Conservation (phyloP, 1,140 invertebrate genomes). For the Heliothis subflexa region DNA sequence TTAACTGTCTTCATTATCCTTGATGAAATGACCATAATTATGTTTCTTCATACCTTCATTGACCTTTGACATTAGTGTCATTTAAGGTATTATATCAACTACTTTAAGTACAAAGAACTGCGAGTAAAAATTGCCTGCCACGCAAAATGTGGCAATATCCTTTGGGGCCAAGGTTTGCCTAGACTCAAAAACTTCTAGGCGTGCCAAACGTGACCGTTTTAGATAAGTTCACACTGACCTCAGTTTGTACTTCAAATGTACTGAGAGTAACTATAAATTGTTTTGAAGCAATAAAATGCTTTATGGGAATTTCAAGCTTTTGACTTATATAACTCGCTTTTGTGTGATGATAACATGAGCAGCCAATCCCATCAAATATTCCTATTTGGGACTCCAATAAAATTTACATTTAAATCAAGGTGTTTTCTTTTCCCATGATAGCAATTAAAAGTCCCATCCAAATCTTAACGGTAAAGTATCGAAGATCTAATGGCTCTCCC, state of each 20-base stretch:
- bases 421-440: neutral
- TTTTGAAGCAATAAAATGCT: conserved; percentile 3
- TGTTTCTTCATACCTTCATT: no score
- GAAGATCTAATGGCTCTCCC: neutral
- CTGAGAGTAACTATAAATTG: neutral
- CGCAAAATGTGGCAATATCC: conserved; percentile 29
- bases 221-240: conserved; percentile 37
- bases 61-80: neutral
- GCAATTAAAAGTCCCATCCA: neutral
- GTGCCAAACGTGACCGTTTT: conserved; percentile 40
- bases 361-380: neutral
- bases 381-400: neutral
- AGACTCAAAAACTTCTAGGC: conserved; percentile 13
- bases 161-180: conserved; percentile 34
- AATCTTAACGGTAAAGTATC: neutral
- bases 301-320: neutral
- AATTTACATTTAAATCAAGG: neutral
- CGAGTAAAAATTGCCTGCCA: neutral
- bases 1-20: no score
- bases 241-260: neutral
- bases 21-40: no score
- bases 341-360: no score
- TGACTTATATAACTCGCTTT: no score
- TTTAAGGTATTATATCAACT: neutral
- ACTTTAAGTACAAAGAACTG: neutral